Evolutionary conservation across 2,888 invertebrate species (phyloP).

Genomic region (Trilocha varians): DNA sequence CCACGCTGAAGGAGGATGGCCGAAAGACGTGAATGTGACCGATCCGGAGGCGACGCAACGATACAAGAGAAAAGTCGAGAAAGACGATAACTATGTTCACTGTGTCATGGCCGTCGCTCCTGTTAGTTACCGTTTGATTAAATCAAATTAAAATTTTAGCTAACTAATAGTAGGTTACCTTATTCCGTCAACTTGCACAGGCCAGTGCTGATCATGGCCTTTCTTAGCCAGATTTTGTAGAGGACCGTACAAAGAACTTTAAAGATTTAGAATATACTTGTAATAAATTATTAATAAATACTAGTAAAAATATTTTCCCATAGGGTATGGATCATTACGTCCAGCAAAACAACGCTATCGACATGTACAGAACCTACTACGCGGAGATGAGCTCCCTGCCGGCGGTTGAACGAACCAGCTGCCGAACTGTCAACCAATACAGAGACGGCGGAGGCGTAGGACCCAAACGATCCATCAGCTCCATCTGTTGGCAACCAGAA

Average conservation of each 20-base stretch:
- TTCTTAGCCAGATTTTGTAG: too few relatives aligned
- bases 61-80: slow-evolving; percentile 84
- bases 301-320: too few relatives aligned
- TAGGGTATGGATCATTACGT: slow-evolving; percentile 89
- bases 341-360: slow-evolving; percentile 91
- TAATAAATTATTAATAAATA: too few relatives aligned
- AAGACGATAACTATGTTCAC: slow-evolving; percentile 82
- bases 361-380: slow-evolving; percentile 93
- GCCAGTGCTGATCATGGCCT: too few relatives aligned
- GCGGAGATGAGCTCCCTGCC: slow-evolving; percentile 78
- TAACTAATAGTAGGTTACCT: too few relatives aligned
- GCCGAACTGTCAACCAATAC: slow-evolving; percentile 88
- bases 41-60: slow-evolving; percentile 82
- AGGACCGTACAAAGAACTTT: too few relatives aligned
- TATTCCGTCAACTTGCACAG: too few relatives aligned
- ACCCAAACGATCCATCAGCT: slow-evolving; percentile 75
- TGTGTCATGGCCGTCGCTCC: slow-evolving; percentile 72
- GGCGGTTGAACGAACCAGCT: slow-evolving; percentile 75
- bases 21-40: slow-evolving; percentile 77
- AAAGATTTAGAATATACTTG: too few relatives aligned
- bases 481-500: slow-evolving; percentile 91
- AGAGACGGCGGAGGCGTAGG: slow-evolving; percentile 74
- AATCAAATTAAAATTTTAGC: background rate
- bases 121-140: slow-evolving; percentile 19
- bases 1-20: slow-evolving; percentile 90